Evolutionary conservation across 2,797 vertebrate species (phyloP), one percentile per base, ranked within the genome.

Genomic region (Chlorospingus semifuscus): DNA sequence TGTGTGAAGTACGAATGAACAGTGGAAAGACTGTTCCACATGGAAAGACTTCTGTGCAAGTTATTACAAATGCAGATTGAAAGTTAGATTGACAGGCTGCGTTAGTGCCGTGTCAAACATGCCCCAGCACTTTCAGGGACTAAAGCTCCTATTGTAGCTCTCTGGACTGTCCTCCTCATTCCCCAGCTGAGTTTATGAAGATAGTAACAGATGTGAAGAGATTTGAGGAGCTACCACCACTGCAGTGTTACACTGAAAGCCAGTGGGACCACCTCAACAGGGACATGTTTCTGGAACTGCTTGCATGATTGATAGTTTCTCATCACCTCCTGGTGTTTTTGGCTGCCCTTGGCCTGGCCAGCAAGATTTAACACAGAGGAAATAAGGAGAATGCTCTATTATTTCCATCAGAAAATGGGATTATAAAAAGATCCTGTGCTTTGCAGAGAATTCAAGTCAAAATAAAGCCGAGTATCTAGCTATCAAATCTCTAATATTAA

Each of bases 261-360:
- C 70, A 32, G 12, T 15, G 39, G n/a, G 19, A 36, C 24, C 19
- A 26, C 26, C 18, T 75, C 23, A 30, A 11, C 10, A 52, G 66
- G 1, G 1, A 18, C 23, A 5, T 15, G 13, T n/a, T 92, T 50
- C 65, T 66, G 60, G 77, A 83, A 32, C 12, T 41, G 56, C 30
- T 74, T 20, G 22, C 1, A 1, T 50, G 69, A 69, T 15, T 70
- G 65, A 66, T 18, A 16, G 24, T 27, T 65, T 86, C n/a, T 87
- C 4, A 1, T 77, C 52, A 61, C 12, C 23, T 70, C 36, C n/a
- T 50, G 21, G 0, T 2, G 0, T 3, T 26, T 69, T 72, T 29
- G 24, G 26, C 59, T 85, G 77, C 30, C 27, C 30, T 52, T 44
- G 49, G 36, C 23, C 84, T 50, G 15, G 36, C 27, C 61, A 47